Base-by-base conservation (phyloP, 2,888 invertebrate species). In the Abscondita cerata region DNA sequence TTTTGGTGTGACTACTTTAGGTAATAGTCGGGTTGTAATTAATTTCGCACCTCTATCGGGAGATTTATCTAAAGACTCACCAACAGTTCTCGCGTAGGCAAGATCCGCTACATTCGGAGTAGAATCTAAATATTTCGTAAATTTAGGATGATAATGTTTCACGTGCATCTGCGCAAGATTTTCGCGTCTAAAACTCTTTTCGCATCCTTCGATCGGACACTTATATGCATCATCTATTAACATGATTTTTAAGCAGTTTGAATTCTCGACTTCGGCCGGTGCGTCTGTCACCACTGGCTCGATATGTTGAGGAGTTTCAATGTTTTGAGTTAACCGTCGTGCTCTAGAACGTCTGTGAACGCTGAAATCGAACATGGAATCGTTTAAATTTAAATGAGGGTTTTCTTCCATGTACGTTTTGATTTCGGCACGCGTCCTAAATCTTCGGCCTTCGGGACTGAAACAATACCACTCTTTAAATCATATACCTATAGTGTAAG, bases 131-230 rank as follows among this genome's bases (percentile, higher is more conserved):
- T 87, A 87, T 77, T 90, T 88, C 1, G 87, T 86, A 60, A 91
- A 85, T 67, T 93, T 92, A 1, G 89, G 87, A 80, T 96, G 97
- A 79, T 96, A 96, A 78, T 97, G 96, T 75, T 96, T 96, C 40
- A 96, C 91, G 77, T 97, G 97, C 88, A 95, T 96, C 81, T 92
- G 91, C 6, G 97, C 82, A 51, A 96, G 85, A 65, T 92, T 94
- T 75, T 95, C 94, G 76, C 95, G 95, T 3, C 97, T 86, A 77
- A 96, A 97, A 70, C 89, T 91, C 80, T 97, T 97, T 52, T 85
- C 87, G 76, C 97, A 97, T 1, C 89, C 90, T 64, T 90, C 89
- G 48, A 91, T 89, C 0, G 93, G 93, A 75, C 94, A 95, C 31
- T 83, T 84, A 68, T 82, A 86, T 11, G 82, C 82, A 64, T 83